phyloP scores from a whole-genome alignment of 2,113 vertebrate species.

The Prolemur simus region DNA sequence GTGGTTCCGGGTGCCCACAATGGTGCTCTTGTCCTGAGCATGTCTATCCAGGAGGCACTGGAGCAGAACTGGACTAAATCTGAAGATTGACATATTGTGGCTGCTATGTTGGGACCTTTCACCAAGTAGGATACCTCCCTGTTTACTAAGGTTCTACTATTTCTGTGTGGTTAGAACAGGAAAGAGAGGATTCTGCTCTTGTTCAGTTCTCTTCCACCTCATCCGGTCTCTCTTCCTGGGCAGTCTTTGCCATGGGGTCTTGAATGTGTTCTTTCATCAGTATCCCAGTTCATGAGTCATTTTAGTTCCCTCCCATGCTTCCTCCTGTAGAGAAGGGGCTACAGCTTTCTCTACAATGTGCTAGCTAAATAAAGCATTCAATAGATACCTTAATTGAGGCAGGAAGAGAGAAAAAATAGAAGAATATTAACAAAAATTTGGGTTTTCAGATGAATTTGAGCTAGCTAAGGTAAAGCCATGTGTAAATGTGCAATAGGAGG shows the following conservation, averaged over 20 bases:
- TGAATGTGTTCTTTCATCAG: not conserved
- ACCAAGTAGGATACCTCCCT: not conserved
- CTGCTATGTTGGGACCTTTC: not conserved
- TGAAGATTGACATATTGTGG: not conserved
- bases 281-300: not conserved
- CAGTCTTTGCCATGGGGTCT: not conserved
- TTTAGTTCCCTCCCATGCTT: not conserved
- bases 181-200: not conserved
- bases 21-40: not conserved
- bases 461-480: not conserved
- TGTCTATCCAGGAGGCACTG: not conserved
- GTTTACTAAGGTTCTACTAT: not conserved
- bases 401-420: not conserved
- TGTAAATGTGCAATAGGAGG: not conserved
- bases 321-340: too few species aligned
- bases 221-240: not conserved
- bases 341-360: not conserved
- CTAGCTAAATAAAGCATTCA: not conserved
- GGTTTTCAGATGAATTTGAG: not conserved
- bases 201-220: not conserved
- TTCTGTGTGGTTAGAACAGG: not conserved
- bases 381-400: not conserved
- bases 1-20: fast-evolving
- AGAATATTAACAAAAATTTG: not conserved
- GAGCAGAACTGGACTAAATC: not conserved